Conservation (phyloP, 2,888 invertebrate genomes). For the Cryptus armator region DNA sequence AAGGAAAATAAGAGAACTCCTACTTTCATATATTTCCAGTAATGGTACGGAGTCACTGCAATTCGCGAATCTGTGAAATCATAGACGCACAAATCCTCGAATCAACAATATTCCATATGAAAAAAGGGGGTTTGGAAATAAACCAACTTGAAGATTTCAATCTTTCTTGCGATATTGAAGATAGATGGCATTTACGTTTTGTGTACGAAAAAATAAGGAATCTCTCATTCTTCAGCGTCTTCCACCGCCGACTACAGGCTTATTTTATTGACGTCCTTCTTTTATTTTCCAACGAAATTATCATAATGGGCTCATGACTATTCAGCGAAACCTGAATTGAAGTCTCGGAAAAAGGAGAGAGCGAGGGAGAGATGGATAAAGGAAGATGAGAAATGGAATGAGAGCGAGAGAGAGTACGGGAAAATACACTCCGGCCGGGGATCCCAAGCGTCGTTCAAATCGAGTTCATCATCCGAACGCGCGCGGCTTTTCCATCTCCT, state of each 20-base stretch:
- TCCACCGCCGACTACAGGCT: conserved; percentile 34
- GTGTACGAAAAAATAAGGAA: conserved; percentile 39
- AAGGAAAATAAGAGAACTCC: conserved; percentile 50
- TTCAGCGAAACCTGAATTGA: conserved; percentile 65
- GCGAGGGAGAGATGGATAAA: conserved; percentile 23
- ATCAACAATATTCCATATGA: conserved; percentile 38
- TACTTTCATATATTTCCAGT: conserved; percentile 56
- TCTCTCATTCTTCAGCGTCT: conserved; percentile 23
- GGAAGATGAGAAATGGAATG: conserved; percentile 39
- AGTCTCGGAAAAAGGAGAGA: conserved; percentile 46
- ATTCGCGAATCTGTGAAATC: conserved; percentile 27
- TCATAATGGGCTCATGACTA: conserved; percentile 70
- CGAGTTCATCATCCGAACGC: conserved; percentile 68
- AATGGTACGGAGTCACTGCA: conserved; percentile 46
- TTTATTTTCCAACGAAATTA: conserved; percentile 66
- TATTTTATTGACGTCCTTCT: conserved; percentile 66
- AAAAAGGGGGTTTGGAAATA: neutral
- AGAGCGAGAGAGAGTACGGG: conserved; percentile 11
- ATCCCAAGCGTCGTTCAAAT: conserved; percentile 66
- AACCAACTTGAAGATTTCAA: conserved; percentile 25
- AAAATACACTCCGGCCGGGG: conserved; percentile 58
- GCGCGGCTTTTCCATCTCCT: conserved; percentile 53
- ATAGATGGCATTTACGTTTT: conserved; percentile 42
- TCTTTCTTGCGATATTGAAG: conserved; percentile 43
- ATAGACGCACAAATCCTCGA: conserved; percentile 50